These are phyloP conservation scores for Drosophila willistoni DNA, from an alignment of 1,140 invertebrate species.

Conservation along the genomic window DNA sequence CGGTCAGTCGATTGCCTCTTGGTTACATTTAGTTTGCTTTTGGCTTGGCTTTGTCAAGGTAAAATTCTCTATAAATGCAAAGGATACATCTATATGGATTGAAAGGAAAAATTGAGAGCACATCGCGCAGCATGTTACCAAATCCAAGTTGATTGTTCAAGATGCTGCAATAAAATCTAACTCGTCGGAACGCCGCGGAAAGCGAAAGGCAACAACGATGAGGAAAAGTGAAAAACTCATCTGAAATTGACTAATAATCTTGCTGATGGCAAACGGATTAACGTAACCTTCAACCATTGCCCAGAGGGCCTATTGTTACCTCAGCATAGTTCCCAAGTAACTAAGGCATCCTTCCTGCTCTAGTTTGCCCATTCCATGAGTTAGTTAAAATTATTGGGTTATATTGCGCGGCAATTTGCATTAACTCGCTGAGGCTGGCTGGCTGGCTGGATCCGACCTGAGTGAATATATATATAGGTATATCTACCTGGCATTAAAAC, in stretches of 20 bases:
- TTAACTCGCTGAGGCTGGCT: slow-evolving; percentile 61
- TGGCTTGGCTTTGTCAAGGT: neutral
- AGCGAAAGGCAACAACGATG: neutral
- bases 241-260: slow-evolving; percentile 79
- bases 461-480: too few species aligned
- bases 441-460: neutral
- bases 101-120: slow-evolving; percentile 38
- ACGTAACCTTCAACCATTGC: slow-evolving; percentile 41
- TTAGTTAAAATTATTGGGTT: slow-evolving; percentile 81
- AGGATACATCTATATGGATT: slow-evolving; percentile 4
- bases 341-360: slow-evolving; percentile 30
- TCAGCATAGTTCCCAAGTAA: slow-evolving; percentile 53
- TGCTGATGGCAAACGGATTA: slow-evolving; percentile 80
- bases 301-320: slow-evolving; percentile 48
- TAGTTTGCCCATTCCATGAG: slow-evolving; percentile 37
- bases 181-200: slow-evolving; percentile 43
- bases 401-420: slow-evolving; percentile 81
- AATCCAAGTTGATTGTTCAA: slow-evolving; percentile 69
- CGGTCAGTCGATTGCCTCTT: slow-evolving; percentile 32
- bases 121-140: slow-evolving; percentile 61
- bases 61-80: slow-evolving; percentile 53
- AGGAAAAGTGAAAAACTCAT: neutral
- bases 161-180: slow-evolving; percentile 82
- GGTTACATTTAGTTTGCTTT: neutral
- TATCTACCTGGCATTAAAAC: slow-evolving; percentile 22